These are phyloP conservation scores for Cacajao melanocephalus DNA, from an alignment of 2,797 vertebrate genomes.

Conservation along the genomic window DNA sequence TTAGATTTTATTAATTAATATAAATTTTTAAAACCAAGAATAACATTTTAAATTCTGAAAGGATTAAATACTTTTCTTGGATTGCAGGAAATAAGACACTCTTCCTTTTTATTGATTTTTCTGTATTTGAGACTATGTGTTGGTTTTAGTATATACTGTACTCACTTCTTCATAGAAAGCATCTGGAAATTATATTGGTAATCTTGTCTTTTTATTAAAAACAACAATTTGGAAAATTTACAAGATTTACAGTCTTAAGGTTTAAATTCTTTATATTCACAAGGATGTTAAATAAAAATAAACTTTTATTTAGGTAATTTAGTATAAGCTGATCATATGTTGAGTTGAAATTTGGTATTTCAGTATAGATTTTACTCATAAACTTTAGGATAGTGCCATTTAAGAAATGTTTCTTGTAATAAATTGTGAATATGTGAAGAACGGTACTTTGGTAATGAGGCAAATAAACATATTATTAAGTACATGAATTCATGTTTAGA, in stretches of 20 bases:
- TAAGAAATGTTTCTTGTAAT: constrained; percentile 39
- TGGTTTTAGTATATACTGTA: constrained; percentile 13
- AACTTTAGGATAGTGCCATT: constrained; percentile 32
- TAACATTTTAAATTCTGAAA: constrained; percentile 46
- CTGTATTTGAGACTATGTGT: constrained; percentile 25
- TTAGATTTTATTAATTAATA: constrained; percentile 35
- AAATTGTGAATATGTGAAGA: constrained; percentile 42
- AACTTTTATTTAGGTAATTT: constrained; percentile 49
- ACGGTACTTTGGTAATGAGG: background rate
- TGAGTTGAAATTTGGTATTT: constrained; percentile 57
- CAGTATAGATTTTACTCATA: background rate
- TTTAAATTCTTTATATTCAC: background rate
- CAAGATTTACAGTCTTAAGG: background rate
- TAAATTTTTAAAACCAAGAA: constrained; percentile 24
- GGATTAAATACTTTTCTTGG: constrained; percentile 31
- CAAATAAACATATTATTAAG: background rate
- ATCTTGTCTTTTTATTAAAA: constrained; percentile 52
- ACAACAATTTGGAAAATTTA: constrained; percentile 39
- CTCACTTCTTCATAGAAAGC: background rate
- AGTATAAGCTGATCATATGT: background rate
- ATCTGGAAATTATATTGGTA: constrained; percentile 31
- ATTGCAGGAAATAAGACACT: background rate
- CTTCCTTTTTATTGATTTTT: constrained; percentile 33
- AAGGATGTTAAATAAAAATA: background rate
- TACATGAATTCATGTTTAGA: constrained; percentile 36